Conservation (phyloP, 35 echinoderm and acorn worm species). For the Eucidaris tribuloides region DNA sequence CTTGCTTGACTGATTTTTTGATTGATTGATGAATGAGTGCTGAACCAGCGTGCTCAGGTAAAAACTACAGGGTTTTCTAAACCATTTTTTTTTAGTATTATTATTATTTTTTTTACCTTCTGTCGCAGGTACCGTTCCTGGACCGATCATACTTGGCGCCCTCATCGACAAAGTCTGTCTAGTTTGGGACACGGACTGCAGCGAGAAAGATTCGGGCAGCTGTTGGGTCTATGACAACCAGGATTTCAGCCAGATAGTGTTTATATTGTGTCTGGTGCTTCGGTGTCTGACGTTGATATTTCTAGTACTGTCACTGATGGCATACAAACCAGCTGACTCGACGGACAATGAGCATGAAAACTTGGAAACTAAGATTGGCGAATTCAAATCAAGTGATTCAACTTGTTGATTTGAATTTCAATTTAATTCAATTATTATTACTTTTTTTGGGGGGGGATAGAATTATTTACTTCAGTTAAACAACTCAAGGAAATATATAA, state of each 20-base stretch:
- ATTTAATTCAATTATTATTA: too few species aligned
- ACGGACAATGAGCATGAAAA: too few species aligned
- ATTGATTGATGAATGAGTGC: not conserved
- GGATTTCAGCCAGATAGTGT: conserved; percentile 25
- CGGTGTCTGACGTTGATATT: conserved; percentile 25
- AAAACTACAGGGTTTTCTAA: not conserved
- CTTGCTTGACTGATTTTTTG: not conserved
- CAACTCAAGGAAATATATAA: too few species aligned
- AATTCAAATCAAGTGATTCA: too few species aligned
- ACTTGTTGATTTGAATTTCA: too few species aligned
- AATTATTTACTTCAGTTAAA: too few species aligned
- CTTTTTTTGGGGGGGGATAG: too few species aligned
- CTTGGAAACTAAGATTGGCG: too few species aligned
- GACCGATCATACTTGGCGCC: conserved; percentile 69
- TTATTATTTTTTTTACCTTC: not conserved
- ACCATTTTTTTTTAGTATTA: not conserved
- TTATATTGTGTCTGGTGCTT: conserved; percentile 27
- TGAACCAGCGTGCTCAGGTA: not conserved
- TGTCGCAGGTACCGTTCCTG: conserved; percentile 63
- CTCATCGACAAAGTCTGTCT: conserved; percentile 61
- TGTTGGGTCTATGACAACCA: conserved; percentile 76
- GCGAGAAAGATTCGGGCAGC: conserved; percentile 19
- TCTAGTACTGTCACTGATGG: conserved; percentile 24
- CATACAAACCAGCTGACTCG: conserved; percentile 77
- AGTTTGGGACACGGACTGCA: conserved; percentile 66